Evolutionary conservation across 2,888 invertebrate species (phyloP).

Genomic region (Morpho deidamia): DNA sequence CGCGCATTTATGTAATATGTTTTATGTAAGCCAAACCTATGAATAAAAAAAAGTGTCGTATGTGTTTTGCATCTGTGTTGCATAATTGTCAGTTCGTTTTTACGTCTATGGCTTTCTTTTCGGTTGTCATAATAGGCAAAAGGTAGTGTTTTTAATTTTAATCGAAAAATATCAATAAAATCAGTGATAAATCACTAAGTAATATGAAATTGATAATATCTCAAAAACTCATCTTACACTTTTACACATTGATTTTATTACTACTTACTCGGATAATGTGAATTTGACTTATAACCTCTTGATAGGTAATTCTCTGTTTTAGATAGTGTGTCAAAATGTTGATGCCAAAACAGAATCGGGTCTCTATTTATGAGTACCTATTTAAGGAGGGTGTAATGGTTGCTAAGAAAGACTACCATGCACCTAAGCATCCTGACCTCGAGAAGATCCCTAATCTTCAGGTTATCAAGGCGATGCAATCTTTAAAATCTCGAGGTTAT

Average conservation of each 20-base stretch:
- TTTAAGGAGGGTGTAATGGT: conserved; percentile 99
- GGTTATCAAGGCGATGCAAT: conserved; percentile 98
- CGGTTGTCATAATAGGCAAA: conserved; percentile 45
- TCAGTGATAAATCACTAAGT: conserved; percentile 24
- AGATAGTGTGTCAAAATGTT: conserved; percentile 90
- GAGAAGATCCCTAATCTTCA: conserved; percentile 97
- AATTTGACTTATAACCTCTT: conserved; percentile 35
- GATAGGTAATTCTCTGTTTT: conserved; percentile 47
- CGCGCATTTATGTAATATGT: no score
- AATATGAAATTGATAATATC: not conserved
- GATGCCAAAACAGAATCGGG: conserved; percentile 99
- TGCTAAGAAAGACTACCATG: conserved; percentile 98
- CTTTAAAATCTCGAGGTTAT: conserved; percentile 96
- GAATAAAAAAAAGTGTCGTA: no score
- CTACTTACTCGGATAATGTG: not conserved
- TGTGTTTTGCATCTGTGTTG: no score
- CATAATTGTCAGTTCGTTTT: no score
- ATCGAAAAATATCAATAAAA: conserved; percentile 32
- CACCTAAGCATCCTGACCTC: conserved; percentile 97
- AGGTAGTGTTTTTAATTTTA: conserved; percentile 36
- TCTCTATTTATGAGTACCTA: conserved; percentile 97
- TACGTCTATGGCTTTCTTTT: conserved; percentile 21
- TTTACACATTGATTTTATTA: no score
- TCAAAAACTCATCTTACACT: no score
- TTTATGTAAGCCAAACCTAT: no score